These are phyloP conservation scores for Linurgus olivaceus DNA, from an alignment of 2,797 vertebrate species.

Conservation along the genomic window DNA sequence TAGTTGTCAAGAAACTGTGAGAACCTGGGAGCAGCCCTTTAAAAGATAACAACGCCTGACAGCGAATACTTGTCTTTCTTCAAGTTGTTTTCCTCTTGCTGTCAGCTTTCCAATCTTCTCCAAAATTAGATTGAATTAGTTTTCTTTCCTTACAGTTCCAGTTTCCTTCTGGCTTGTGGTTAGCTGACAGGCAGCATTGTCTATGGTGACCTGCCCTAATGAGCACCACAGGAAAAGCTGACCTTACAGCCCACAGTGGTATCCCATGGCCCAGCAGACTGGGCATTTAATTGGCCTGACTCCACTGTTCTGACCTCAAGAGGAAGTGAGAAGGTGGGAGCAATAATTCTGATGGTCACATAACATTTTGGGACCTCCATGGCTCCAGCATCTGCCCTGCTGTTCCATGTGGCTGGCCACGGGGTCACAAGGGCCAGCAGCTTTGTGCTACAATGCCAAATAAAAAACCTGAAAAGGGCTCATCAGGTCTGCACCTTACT, in stretches of 20 bases:
- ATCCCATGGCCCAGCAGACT: rapidly evolving
- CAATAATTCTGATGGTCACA: rapidly evolving
- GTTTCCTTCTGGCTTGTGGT: background rate
- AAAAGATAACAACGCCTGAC: slow-evolving; percentile 18
- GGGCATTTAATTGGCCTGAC: background rate
- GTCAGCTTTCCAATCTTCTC: slow-evolving; percentile 44
- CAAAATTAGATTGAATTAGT: slow-evolving; percentile 27
- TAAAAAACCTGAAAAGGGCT: background rate
- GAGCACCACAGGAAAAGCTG: background rate
- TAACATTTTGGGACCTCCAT: rapidly evolving
- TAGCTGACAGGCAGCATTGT: background rate
- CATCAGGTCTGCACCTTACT: rapidly evolving
- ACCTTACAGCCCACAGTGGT: background rate
- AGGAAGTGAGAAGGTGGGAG: background rate
- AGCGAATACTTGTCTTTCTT: slow-evolving; percentile 38
- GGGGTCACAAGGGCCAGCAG: rapidly evolving
- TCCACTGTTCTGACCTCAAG: background rate
- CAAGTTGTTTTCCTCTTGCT: slow-evolving; percentile 34
- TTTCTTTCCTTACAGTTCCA: slow-evolving; percentile 12
- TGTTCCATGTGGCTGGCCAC: rapidly evolving
- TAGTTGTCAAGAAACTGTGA: slow-evolving; percentile 10
- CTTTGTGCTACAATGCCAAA: rapidly evolving
- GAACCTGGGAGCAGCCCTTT: background rate
- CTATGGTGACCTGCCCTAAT: background rate
- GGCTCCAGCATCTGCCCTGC: background rate